Evolutionary conservation across 2,888 invertebrate genomes (phyloP).

Genomic region (Campaea margaritaria): DNA sequence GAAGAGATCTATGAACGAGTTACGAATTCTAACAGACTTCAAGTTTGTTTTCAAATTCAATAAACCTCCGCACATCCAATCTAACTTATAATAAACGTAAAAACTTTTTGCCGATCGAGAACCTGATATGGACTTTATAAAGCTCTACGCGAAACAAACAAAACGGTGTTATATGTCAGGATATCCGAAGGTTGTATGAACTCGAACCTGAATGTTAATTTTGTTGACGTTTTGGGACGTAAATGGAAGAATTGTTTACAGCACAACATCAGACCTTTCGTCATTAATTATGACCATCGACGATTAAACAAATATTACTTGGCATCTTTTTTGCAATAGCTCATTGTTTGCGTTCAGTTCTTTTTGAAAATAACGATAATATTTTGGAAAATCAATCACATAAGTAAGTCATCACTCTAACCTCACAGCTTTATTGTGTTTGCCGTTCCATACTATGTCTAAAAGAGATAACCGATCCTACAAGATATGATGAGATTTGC

Average conservation of each 20-base stretch:
- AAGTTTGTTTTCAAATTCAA: conserved; percentile 41
- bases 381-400: too few species aligned
- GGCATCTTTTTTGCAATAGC: too few species aligned
- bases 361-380: too few species aligned
- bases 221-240: neutral
- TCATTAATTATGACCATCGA: too few species aligned
- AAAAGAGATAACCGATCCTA: too few species aligned
- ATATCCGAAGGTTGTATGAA: neutral
- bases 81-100: conserved; percentile 52
- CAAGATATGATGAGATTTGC: too few species aligned
- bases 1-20: conserved; percentile 29
- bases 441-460: too few species aligned
- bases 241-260: neutral
- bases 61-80: conserved; percentile 45
- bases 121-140: conserved; percentile 31
- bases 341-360: too few species aligned
- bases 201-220: neutral
- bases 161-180: neutral
- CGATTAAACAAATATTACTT: neutral
- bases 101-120: conserved; percentile 42
- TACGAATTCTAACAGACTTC: conserved; percentile 29
- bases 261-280: too few species aligned
- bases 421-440: too few species aligned
- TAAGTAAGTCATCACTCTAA: too few species aligned
- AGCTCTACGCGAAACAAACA: conserved; percentile 30